Evolutionary conservation across 2,797 vertebrate genomes (phyloP).

Genomic region (Squalus acanthias): DNA sequence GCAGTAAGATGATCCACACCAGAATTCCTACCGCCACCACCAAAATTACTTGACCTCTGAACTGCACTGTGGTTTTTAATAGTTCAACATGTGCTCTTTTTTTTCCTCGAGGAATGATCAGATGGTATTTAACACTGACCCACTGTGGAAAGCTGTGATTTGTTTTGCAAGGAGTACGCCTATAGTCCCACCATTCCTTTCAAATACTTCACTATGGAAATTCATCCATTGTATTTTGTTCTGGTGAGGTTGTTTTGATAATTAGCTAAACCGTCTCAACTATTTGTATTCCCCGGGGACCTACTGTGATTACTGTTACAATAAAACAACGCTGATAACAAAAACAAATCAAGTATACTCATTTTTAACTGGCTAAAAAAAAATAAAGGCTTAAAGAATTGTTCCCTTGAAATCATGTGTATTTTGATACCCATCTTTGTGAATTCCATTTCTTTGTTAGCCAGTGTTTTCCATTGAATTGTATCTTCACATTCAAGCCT

Average conservation of each 20-base stretch:
- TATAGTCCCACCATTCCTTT: neutral
- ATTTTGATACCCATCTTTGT: neutral
- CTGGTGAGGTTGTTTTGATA: neutral
- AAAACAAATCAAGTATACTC: neutral
- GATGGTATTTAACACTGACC: neutral
- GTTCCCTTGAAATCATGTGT: neutral
- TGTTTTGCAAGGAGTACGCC: neutral
- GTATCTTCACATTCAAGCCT: neutral
- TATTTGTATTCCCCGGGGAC: neutral
- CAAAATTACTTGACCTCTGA: neutral
- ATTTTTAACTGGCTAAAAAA: neutral
- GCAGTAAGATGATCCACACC: neutral
- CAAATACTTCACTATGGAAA: neutral
- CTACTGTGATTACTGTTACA: neutral
- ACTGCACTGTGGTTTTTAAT: neutral
- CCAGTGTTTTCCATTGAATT: neutral
- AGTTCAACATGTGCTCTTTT: neutral
- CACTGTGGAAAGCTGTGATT: neutral
- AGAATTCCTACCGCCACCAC: neutral
- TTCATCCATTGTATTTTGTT: conserved; percentile 1
- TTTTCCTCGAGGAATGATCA: neutral
- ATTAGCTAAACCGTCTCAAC: conserved; percentile 9
- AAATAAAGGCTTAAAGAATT: neutral
- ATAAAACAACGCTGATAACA: neutral
- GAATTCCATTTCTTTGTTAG: neutral